phyloP scores from a whole-genome alignment of 2,888 invertebrate genomes.

The Andrena bicolor region DNA sequence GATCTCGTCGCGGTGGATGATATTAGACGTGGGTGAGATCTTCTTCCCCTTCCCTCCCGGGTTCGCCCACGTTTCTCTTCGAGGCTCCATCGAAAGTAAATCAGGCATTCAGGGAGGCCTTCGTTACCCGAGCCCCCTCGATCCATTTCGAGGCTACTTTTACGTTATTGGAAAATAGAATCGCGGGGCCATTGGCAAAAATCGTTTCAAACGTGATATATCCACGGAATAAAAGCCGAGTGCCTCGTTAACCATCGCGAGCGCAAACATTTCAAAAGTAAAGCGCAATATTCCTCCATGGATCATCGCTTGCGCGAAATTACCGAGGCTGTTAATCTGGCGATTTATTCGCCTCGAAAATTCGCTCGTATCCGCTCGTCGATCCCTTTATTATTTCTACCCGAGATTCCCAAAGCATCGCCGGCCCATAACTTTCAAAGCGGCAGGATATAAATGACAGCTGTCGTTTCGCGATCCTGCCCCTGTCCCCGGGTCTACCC shows the following conservation, averaged over 20 bases:
- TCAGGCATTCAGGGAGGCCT: too few species aligned
- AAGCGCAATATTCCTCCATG: not conserved
- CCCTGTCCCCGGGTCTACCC: not conserved
- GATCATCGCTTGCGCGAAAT: not conserved
- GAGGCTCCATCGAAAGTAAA: too few species aligned
- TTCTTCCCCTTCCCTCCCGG: not conserved
- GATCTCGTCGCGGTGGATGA: not conserved
- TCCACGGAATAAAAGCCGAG: too few species aligned
- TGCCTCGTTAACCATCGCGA: not conserved
- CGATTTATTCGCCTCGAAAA: not conserved
- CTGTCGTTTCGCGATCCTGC: conserved; percentile 8
- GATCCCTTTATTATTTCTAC: not conserved
- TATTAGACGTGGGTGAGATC: not conserved
- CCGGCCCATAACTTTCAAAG: not conserved
- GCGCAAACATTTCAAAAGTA: not conserved
- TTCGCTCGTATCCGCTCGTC: not conserved
- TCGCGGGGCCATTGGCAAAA: too few species aligned
- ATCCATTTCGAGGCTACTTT: too few species aligned
- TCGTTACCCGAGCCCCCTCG: too few species aligned
- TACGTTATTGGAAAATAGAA: too few species aligned
- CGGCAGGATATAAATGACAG: not conserved
- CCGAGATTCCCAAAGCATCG: not conserved
- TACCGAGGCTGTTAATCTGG: not conserved
- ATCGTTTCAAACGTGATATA: too few species aligned
- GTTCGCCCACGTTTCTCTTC: not conserved